These are phyloP conservation scores for Cosmia trapezina DNA, from an alignment of 2,888 invertebrate genomes.

Conservation along the genomic window DNA sequence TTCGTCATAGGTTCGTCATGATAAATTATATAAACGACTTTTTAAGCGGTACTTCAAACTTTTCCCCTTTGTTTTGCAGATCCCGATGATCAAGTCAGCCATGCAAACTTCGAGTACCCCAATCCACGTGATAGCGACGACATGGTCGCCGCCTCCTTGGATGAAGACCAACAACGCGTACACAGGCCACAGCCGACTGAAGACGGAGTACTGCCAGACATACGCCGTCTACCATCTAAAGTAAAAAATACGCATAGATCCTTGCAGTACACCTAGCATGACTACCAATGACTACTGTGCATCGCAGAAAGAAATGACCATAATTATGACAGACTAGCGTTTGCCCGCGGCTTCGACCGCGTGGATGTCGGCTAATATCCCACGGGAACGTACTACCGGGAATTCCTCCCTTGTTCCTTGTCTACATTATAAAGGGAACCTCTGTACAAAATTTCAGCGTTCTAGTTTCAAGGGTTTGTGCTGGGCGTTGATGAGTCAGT, in stretches of 20 bases:
- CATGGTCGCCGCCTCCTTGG: slow-evolving; percentile 92
- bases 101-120: slow-evolving; percentile 73
- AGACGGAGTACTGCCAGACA: slow-evolving; percentile 91
- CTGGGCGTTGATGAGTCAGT: too few relatives aligned
- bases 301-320: background rate
- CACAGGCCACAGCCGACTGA: slow-evolving; percentile 86
- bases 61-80: slow-evolving; percentile 70
- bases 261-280: background rate
- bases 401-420: too few relatives aligned
- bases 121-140: slow-evolving; percentile 84
- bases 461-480: too few relatives aligned
- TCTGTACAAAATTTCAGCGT: too few relatives aligned
- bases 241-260: slow-evolving; percentile 69
- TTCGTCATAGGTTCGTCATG: too few relatives aligned
- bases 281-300: background rate
- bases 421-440: too few relatives aligned
- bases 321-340: background rate
- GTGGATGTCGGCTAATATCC: too few relatives aligned
- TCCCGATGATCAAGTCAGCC: slow-evolving; percentile 86
- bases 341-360: too few relatives aligned
- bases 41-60: background rate
- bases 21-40: background rate
- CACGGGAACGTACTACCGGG: too few relatives aligned
- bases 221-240: slow-evolving; percentile 95
- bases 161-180: slow-evolving; percentile 91